Evolutionary conservation across 2,888 invertebrate genomes (phyloP).

Genomic region (Rhyacophila evoluta): DNA sequence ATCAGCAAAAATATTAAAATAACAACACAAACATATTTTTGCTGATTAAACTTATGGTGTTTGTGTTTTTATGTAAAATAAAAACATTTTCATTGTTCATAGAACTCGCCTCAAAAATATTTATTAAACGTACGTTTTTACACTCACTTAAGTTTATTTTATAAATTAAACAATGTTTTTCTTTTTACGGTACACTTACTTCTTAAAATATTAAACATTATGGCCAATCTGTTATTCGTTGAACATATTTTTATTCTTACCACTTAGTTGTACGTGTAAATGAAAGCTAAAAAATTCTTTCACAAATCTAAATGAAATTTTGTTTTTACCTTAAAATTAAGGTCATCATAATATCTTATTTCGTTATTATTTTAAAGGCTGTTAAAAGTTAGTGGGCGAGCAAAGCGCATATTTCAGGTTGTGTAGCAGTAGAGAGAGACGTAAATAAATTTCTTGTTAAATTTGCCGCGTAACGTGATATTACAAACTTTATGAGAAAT

Average conservation of each 20-base stretch:
- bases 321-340: not conserved
- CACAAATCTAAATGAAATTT: not conserved
- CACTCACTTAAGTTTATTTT: no score
- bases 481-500: slow-evolving; percentile 24
- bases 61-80: no score
- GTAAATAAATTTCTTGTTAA: slow-evolving; percentile 24
- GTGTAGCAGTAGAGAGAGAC: slow-evolving; percentile 9
- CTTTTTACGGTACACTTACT: no score
- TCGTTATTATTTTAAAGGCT: slow-evolving; percentile 17
- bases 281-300: not conserved
- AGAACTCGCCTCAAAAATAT: no score
- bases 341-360: slow-evolving; percentile 9
- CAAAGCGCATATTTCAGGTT: slow-evolving; percentile 12
- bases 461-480: slow-evolving; percentile 22
- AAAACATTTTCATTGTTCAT: no score
- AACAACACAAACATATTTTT: no score
- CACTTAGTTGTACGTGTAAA: not conserved
- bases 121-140: no score
- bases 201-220: no score
- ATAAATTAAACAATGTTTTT: no score
- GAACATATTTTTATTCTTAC: not conserved
- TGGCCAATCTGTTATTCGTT: no score
- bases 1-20: no score
- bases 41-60: no score
- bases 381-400: not conserved